phyloP scores from a whole-genome alignment of 2,888 invertebrate species.

The Synanthedon tipuliformis region DNA sequence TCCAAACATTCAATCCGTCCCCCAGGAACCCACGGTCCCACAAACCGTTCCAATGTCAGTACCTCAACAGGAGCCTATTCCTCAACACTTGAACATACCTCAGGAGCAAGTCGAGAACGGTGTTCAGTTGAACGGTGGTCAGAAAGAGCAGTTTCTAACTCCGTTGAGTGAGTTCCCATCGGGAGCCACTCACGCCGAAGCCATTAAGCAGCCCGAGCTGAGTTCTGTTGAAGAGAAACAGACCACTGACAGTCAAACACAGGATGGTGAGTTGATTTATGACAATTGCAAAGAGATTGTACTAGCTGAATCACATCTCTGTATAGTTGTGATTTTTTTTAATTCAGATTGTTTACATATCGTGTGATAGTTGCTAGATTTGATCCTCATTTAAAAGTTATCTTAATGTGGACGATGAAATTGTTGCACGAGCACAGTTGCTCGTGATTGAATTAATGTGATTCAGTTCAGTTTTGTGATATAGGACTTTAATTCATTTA shows the following conservation, averaged over 20 bases:
- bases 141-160: conserved; percentile 58
- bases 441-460: no score
- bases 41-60: conserved; percentile 12
- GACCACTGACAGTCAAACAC: conserved; percentile 26
- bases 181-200: conserved; percentile 35
- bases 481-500: no score
- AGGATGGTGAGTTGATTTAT: conserved; percentile 34
- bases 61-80: conserved; percentile 21
- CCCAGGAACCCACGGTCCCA: conserved; percentile 4
- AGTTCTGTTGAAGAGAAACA: conserved; percentile 56
- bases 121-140: conserved; percentile 29
- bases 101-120: conserved; percentile 37
- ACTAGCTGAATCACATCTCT: background rate
- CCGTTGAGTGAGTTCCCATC: conserved; percentile 56
- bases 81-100: conserved; percentile 39
- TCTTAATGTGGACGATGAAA: no score
- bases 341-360: background rate
- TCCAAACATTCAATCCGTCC: conserved; percentile 13
- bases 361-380: background rate
- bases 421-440: no score
- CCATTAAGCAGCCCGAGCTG: conserved; percentile 42
- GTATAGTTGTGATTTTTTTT: no score
- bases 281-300: background rate
- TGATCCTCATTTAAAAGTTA: no score
- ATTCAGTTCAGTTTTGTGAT: no score